Base-by-base conservation (phyloP, 1,140 invertebrate genomes). In the Atopsyche davidsoni region DNA sequence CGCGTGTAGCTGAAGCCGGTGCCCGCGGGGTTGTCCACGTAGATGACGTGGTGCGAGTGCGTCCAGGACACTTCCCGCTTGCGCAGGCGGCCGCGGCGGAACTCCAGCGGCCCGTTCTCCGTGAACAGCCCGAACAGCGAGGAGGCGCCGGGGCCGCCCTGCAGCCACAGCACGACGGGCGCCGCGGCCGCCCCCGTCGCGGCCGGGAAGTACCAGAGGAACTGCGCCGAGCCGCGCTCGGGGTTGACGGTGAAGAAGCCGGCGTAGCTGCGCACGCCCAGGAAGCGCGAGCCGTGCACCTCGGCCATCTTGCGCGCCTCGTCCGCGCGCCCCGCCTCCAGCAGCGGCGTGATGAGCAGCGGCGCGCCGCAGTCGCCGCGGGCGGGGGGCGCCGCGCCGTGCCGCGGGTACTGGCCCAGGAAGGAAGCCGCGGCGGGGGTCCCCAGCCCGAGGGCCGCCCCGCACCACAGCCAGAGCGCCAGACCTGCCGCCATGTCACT, bases 21-120 rank as follows among this genome's bases (percentile, higher is more conserved):
- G 2, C 87, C 87, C 32, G 90, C 89, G 4, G 90, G 91, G 66
- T 90, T 92, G 62, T 94, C 91, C 45, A 93, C 85, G 59, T 87
- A 93, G 13, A 93, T 72, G 19, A 93, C 61, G 61, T 86, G 83
- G 59, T 87, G 83, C 3, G 75, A 78, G 11, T 75, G 68, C 44
- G 79, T 83, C 89, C 89, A 93, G 4, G 83, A 82, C 36, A 80
- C 81, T 60, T 84, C 77, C 21, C 86, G 75, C 23, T 65, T 63
- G 41, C 72, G 68, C 9, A 69, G 41, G 13, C 69, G 79, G 11
- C 76, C 74, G 48, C 73, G 65, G 13, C 76, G 76, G 17, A 89
- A 75, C 21, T 72, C 58, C 39, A 86, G 82, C 0, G 90, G 89
- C 0, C 90, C 90, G 61, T 91, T 83, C 69, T 92, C 88, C 0